These are phyloP conservation scores for Lontra canadensis DNA, from an alignment of 2,113 vertebrate species.

Conservation along the genomic window DNA sequence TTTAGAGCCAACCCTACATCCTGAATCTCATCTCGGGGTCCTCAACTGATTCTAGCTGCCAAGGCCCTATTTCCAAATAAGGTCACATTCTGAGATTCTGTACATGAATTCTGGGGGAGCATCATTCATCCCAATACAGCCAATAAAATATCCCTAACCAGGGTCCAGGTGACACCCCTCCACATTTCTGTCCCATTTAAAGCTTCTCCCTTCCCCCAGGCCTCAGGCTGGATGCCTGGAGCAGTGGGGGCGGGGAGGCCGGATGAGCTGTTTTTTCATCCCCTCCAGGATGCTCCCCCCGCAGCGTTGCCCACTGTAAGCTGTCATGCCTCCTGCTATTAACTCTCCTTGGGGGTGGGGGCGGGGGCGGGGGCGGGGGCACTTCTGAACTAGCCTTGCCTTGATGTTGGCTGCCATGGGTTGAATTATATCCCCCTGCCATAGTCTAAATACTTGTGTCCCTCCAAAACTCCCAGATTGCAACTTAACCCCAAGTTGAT, in stretches of 20 bases:
- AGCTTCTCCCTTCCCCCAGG: not conserved
- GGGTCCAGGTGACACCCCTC: not conserved
- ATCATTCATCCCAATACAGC: not conserved
- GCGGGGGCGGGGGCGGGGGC: not conserved
- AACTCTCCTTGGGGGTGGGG: not conserved
- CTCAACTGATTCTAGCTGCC: not conserved
- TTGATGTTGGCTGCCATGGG: not conserved
- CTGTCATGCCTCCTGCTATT: not conserved
- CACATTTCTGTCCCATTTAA: not conserved
- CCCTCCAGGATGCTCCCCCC: not conserved
- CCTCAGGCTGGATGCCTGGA: not conserved
- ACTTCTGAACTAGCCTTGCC: not conserved
- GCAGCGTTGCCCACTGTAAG: not conserved
- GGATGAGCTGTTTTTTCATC: not conserved
- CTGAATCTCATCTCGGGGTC: not conserved
- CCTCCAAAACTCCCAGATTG: not conserved
- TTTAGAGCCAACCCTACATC: not conserved
- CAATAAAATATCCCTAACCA: not conserved
- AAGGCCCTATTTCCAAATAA: not conserved
- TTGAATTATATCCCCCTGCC: not conserved
- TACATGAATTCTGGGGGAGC: not conserved
- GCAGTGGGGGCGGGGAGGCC: rapidly evolving
- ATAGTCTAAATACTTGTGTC: not conserved
- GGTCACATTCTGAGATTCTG: not conserved
- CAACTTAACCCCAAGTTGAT: not conserved